Percentiles rank a stretch among this genome's conserved stretches.
These are phyloP conservation scores for Euphysa ruthae DNA, from an alignment of 30 jellyfish, hydroid and myxozoan genomes.

Conservation along the genomic window DNA sequence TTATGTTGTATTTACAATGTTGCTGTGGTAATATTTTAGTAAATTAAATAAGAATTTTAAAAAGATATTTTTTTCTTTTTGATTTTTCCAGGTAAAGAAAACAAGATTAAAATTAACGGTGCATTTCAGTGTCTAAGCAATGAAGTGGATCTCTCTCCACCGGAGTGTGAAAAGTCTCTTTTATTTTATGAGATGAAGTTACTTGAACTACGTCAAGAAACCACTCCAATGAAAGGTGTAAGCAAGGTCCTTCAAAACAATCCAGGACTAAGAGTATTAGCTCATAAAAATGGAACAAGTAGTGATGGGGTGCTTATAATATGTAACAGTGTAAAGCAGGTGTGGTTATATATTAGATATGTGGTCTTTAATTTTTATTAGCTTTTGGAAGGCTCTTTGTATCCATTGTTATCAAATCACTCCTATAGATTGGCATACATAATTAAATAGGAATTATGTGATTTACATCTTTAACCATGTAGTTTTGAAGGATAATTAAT, in stretches of 20 bases:
- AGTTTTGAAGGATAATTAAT: too few species aligned
- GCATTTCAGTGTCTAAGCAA: conserved; percentile 15
- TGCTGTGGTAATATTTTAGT: too few species aligned
- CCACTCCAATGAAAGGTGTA: conserved; percentile 50
- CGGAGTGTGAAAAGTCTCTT: conserved; percentile 51
- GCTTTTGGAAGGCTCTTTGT: too few species aligned
- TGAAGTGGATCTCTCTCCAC: conserved; percentile 42
- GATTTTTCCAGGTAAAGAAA: conserved; percentile 13
- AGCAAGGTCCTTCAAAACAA: conserved; percentile 49
- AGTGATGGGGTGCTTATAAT: conserved; percentile 60
- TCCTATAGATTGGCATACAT: too few species aligned
- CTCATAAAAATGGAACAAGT: conserved; percentile 58
- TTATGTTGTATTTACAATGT: too few species aligned
- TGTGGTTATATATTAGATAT: too few species aligned
- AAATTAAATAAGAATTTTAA: too few species aligned
- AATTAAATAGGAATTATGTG: too few species aligned
- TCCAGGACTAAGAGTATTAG: conserved; percentile 66
- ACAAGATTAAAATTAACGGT: conserved; percentile 16
- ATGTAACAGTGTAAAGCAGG: conserved; percentile 67
- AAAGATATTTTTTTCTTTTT: not conserved
- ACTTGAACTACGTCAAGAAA: conserved; percentile 53
- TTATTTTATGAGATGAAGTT: conserved; percentile 60
- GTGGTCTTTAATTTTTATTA: too few species aligned
- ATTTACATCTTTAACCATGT: too few species aligned
- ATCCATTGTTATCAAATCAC: too few species aligned